Conservation (phyloP, 2,888 invertebrate species). For the Leucophora obtusa region DNA sequence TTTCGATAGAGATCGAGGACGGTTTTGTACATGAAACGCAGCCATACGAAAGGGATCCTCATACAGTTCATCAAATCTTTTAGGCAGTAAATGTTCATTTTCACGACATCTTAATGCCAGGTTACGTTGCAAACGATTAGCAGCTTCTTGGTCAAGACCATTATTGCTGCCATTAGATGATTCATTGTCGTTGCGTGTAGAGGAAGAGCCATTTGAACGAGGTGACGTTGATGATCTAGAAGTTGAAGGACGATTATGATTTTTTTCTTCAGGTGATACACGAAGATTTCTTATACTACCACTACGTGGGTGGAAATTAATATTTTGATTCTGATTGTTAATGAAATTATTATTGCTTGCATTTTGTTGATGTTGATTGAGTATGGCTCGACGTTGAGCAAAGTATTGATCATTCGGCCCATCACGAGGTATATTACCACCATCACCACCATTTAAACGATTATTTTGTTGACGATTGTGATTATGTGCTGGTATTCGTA, state of each 20-base stretch:
- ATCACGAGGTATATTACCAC: slow-evolving; percentile 60
- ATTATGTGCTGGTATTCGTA: slow-evolving; percentile 55
- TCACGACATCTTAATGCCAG: slow-evolving; percentile 76
- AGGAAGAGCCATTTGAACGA: slow-evolving; percentile 62
- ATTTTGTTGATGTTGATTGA: slow-evolving; percentile 73
- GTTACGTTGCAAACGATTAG: slow-evolving; percentile 77
- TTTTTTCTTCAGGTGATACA: slow-evolving; percentile 66
- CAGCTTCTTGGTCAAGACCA: slow-evolving; percentile 74
- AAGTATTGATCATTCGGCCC: slow-evolving; percentile 74
- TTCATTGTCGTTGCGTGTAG: slow-evolving; percentile 67
- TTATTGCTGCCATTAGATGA: slow-evolving; percentile 45
- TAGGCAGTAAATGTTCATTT: slow-evolving; percentile 76
- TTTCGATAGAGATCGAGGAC: slow-evolving; percentile 79
- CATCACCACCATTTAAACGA: slow-evolving; percentile 63
- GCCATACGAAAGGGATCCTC: slow-evolving; percentile 81
- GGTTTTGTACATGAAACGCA: slow-evolving; percentile 80
- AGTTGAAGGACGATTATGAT: slow-evolving; percentile 69
- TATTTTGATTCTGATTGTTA: slow-evolving; percentile 71
- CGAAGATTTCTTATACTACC: slow-evolving; percentile 73
- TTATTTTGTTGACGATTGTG: slow-evolving; percentile 61
- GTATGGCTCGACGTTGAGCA: slow-evolving; percentile 74
- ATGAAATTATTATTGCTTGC: slow-evolving; percentile 72
- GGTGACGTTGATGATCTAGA: slow-evolving; percentile 54
- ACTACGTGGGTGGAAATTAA: slow-evolving; percentile 72
- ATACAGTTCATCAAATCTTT: slow-evolving; percentile 77